Base-by-base conservation (phyloP, 2,888 invertebrate genomes). In the Leucophenga montana region DNA sequence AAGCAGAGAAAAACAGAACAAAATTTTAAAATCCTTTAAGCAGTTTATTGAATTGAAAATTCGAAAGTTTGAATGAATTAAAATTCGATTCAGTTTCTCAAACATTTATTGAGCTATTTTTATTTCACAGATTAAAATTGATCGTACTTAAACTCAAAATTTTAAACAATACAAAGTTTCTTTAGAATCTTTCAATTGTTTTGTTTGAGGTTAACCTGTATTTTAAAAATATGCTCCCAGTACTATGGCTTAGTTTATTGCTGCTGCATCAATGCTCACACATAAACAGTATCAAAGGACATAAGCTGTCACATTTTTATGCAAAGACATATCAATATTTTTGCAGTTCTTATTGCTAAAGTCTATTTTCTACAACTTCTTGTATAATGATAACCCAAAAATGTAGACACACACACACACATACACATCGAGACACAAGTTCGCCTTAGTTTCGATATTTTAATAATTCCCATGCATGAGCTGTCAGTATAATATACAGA, bases 391-490 rank as follows among this genome's bases (percentile, higher is more conserved):
- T 61, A 22, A n/a, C 22, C 54, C 22, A 54, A 20, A 54, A n/a
- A 16, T 18, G n/a, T 18, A 54, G 3, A 54, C 53, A 53, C 18
- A 16, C 22, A 54, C n/a, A 53, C 16, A 53, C 3, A 18, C 9
- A 53, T 4, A 53, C 9, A 53, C 16, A 53, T 4, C 1, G 16
- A 53, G 53, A 54, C 11, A 54, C 9, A 54, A 14, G 1, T 13
- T 54, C 13, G 54, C 54, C 22, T 54, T 9, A 54, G 54, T 48
- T 62, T 56, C 71, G 66, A 73, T 66, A 72, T 69, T 70, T 84
- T 79, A 84, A 84, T 84, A 84, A 85, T 85, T 84, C 77, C 82
- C 77, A 77, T 78, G 83, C 77, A 79, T 75, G 72, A 73, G 77
- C 69, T 77, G 73, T 71, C 73, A 67, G 68, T 69, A 46, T 71